Conservation (phyloP, 1,140 invertebrate species). For the Doryteuthis pealeii region DNA sequence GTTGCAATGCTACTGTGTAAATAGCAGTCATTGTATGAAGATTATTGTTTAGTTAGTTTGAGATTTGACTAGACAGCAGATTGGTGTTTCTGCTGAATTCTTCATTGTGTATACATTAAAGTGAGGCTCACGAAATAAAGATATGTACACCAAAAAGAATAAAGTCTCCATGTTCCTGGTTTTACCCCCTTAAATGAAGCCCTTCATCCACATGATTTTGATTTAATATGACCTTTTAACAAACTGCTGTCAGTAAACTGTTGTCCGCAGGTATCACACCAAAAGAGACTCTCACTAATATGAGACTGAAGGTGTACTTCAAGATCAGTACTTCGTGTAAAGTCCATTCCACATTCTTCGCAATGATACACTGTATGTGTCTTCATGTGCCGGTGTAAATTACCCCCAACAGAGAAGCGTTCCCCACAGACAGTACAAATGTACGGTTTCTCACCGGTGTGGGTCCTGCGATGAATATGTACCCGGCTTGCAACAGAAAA, state of each 20-base stretch:
- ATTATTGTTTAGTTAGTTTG: too few species aligned
- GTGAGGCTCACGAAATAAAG: too few species aligned
- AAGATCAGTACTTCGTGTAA: slow-evolving; percentile 36
- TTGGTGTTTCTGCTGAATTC: too few species aligned
- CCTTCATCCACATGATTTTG: too few species aligned
- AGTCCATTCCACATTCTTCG: slow-evolving; percentile 21
- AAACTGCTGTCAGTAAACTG: slow-evolving; percentile 35
- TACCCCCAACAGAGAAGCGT: slow-evolving; percentile 29
- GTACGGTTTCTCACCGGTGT: slow-evolving; percentile 53
- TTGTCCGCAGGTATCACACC: slow-evolving; percentile 73
- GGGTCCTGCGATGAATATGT: slow-evolving; percentile 46
- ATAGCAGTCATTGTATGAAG: too few species aligned
- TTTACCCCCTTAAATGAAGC: too few species aligned
- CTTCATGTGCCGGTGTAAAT: slow-evolving; percentile 30
- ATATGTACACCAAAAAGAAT: too few species aligned
- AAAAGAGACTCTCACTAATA: slow-evolving; percentile 52
- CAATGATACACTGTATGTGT: slow-evolving; percentile 21
- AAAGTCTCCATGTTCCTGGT: too few species aligned
- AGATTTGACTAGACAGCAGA: too few species aligned
- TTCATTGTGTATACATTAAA: too few species aligned
- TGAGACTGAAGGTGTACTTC: slow-evolving; percentile 54
- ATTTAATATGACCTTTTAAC: too few species aligned
- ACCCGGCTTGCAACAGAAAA: slow-evolving; percentile 22
- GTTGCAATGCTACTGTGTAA: too few species aligned
- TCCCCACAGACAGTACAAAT: slow-evolving; percentile 57